These are phyloP conservation scores for Tapera naevia DNA, from an alignment of 2,797 vertebrate genomes.

Conservation along the genomic window DNA sequence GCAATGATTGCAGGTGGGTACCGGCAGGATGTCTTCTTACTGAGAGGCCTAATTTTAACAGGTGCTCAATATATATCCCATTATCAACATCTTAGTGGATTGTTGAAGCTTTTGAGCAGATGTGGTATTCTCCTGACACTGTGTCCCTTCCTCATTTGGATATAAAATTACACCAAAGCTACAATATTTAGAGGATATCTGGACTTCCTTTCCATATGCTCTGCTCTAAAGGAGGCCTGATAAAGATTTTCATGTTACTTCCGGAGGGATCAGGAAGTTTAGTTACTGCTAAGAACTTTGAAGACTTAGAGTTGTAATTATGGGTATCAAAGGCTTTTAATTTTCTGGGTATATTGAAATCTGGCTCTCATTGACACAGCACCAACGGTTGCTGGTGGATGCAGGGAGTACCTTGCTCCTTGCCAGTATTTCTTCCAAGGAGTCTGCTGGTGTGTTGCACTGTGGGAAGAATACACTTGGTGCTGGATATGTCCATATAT, in stretches of 20 bases:
- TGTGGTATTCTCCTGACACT: fast-evolving
- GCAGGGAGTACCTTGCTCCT: not conserved
- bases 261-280: not conserved
- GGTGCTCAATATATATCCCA: not conserved
- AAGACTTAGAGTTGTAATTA: not conserved
- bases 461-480: not conserved
- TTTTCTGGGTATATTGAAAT: not conserved
- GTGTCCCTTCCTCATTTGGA: not conserved
- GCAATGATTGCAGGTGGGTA: not conserved
- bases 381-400: not conserved
- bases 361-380: not conserved
- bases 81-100: not conserved
- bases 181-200: not conserved
- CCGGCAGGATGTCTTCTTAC: not conserved
- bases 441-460: not conserved
- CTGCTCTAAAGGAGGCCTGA: not conserved
- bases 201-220: not conserved
- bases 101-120: not conserved
- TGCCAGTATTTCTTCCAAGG: not conserved
- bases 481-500: not conserved
- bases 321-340: not conserved
- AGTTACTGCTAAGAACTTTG: not conserved
- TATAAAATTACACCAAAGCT: not conserved
- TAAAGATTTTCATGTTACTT: not conserved
- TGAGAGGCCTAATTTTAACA: not conserved